Base-by-base conservation (phyloP, 64 coral and sea anemone genomes). In the Platygyra sinensis region DNA sequence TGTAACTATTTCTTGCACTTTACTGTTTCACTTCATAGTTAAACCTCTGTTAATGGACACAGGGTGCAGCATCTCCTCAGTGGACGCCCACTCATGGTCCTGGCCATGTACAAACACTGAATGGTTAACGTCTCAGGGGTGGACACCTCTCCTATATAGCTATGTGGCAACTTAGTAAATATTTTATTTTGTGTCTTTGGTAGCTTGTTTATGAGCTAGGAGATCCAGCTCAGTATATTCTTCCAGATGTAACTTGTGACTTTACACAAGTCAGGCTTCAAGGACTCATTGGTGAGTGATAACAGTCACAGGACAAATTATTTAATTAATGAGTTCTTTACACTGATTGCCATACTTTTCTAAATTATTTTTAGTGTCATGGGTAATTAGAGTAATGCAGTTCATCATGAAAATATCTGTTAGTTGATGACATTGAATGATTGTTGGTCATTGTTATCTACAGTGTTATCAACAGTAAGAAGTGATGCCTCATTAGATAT, bases 121-220 rank as follows among this genome's bases (percentile, higher is more conserved):
- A 6, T 46, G 4, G 4, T 46, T 8, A 46, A 46, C 42, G 4
- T 46, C 42, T 46, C 42, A 46, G 42, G 7, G 42, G 7, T 46
- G 3, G 42, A 46, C 5, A 6, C 42, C 42, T 46, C 42, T 46
- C 42, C 42, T 46, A 46, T n/a, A n/a, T 7, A 8, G 7, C 42
- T 4, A 46, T 5, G 42, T 46, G 42, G 42, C 7, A 5, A 46
- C 42, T 46, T 46, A 46, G 4, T 42, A 16, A 46, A 71, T 49
- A 72, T 72, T 16, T 19, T 76, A 8, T 51, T 49, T 85, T 85
- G 8, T 71, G 42, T 83, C 7, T 19, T 52, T 11, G 76, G 14
- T 60, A 99, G 97, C 59, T 99, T 62, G 89, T 99, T 65, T 99
- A 99, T 57, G 97, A 99, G 73, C 93, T 99, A 71, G 97, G 94